phyloP scores from a whole-genome alignment of 2,113 vertebrate genomes.

The Hemiprocne comata region DNA sequence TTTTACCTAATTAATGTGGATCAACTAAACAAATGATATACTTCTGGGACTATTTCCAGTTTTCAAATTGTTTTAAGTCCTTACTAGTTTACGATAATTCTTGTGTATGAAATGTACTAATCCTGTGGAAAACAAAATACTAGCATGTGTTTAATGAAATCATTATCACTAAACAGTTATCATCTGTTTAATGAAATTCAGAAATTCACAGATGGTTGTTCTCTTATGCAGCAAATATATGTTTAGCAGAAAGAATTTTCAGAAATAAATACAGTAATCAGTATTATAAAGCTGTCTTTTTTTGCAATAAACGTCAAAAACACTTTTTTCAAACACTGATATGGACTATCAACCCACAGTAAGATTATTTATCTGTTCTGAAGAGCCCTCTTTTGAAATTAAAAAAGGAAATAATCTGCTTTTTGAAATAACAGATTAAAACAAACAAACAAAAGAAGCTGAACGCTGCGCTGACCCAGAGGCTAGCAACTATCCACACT shows the following conservation, averaged over 20 bases:
- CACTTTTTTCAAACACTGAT: neutral
- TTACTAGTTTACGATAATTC: constrained; percentile 16
- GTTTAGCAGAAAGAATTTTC: constrained; percentile 40
- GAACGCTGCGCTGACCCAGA: neutral
- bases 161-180: constrained; percentile 56
- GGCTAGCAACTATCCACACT: neutral
- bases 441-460: neutral
- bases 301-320: neutral
- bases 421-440: constrained; percentile 39
- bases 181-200: constrained; percentile 62
- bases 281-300: constrained; percentile 11
- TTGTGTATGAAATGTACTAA: constrained; percentile 31
- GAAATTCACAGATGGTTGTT: constrained; percentile 48
- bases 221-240: constrained; percentile 13
- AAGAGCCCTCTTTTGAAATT: constrained; percentile 29
- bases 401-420: constrained; percentile 45
- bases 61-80: constrained; percentile 24
- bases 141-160: constrained; percentile 64
- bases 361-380: constrained; percentile 1
- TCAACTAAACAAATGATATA: neutral
- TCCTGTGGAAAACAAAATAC: constrained; percentile 35
- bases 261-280: constrained; percentile 41
- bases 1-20: constrained; percentile 28
- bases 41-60: constrained; percentile 3
- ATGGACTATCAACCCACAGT: neutral